phyloP scores from a whole-genome alignment of 2,113 vertebrate species.

The Ancistrus triradiatus region DNA sequence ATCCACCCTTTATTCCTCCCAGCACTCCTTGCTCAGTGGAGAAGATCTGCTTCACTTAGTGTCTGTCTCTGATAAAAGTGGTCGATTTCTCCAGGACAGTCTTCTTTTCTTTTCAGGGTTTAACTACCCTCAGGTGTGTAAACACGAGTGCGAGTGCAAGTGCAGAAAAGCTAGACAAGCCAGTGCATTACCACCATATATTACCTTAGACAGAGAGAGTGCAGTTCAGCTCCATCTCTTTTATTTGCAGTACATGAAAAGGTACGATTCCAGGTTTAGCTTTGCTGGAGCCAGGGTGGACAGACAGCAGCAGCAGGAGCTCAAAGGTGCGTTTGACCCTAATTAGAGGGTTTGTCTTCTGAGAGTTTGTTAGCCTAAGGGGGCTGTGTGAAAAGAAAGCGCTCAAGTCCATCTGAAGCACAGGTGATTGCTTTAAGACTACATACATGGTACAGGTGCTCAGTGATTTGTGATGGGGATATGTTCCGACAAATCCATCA shows the following conservation, averaged over 20 bases:
- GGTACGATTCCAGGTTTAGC: neutral
- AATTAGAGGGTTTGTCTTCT: slow-evolving; percentile 44
- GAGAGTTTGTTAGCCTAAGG: slow-evolving; percentile 21
- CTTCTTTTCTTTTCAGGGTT: too few relatives aligned
- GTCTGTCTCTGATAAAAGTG: neutral
- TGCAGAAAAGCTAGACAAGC: too few relatives aligned
- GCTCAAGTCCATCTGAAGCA: neutral
- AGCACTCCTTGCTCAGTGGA: neutral
- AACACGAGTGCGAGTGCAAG: too few relatives aligned
- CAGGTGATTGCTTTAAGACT: too few relatives aligned
- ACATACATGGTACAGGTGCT: too few relatives aligned
- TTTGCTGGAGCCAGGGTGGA: neutral
- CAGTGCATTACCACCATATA: too few relatives aligned
- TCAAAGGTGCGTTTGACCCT: slow-evolving; percentile 26
- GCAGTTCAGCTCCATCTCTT: neutral
- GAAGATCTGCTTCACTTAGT: neutral
- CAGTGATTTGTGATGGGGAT: too few relatives aligned
- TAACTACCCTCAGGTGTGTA: too few relatives aligned
- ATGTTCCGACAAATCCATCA: too few relatives aligned
- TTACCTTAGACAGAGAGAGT: too few relatives aligned
- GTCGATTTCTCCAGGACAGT: too few relatives aligned
- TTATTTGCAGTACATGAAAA: neutral
- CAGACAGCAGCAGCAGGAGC: slow-evolving; percentile 22
- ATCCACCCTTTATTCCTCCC: neutral
- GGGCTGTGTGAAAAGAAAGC: slow-evolving; percentile 8